Percentiles rank a stretch among this genome's conserved stretches.
Evolutionary conservation across 1,140 invertebrate species (phyloP).

Genomic region (Drosophila sucinea): DNA sequence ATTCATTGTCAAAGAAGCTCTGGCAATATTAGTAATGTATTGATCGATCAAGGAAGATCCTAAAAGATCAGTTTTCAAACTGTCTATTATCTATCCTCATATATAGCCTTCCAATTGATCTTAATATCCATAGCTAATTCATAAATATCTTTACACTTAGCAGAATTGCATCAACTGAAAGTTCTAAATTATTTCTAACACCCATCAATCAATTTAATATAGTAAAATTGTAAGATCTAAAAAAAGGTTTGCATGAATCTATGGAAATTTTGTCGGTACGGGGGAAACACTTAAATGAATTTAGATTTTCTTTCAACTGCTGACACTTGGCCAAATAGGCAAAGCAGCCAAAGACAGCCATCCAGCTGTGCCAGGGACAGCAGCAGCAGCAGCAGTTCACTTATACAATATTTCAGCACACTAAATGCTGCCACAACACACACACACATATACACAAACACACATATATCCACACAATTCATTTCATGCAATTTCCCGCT

Average conservation of each 20-base stretch:
- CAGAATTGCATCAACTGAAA: no score
- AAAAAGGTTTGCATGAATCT: neutral
- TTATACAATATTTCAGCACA: constrained; percentile 50
- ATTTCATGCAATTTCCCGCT: constrained; percentile 75
- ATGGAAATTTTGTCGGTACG: neutral
- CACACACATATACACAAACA: constrained; percentile 29
- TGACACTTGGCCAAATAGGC: constrained; percentile 10
- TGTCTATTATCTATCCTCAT: no score
- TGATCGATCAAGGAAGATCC: no score
- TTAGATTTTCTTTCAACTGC: constrained; percentile 11
- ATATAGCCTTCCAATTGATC: no score
- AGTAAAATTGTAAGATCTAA: no score
- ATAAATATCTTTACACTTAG: no score
- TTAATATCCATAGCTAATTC: no score
- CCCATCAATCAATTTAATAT: no score
- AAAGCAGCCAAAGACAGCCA: neutral
- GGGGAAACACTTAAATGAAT: constrained; percentile 15
- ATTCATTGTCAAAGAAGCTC: no score
- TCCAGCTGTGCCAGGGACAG: constrained; percentile 37
- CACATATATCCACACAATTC: constrained; percentile 59
- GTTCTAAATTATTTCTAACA: no score
- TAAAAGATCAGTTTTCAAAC: no score
- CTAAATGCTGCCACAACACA: constrained; percentile 56
- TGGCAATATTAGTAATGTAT: no score
- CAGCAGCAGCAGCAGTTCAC: constrained; percentile 39